These are phyloP conservation scores for Psilopogon haemacephalus DNA, from an alignment of 2,113 vertebrate genomes.

Conservation along the genomic window DNA sequence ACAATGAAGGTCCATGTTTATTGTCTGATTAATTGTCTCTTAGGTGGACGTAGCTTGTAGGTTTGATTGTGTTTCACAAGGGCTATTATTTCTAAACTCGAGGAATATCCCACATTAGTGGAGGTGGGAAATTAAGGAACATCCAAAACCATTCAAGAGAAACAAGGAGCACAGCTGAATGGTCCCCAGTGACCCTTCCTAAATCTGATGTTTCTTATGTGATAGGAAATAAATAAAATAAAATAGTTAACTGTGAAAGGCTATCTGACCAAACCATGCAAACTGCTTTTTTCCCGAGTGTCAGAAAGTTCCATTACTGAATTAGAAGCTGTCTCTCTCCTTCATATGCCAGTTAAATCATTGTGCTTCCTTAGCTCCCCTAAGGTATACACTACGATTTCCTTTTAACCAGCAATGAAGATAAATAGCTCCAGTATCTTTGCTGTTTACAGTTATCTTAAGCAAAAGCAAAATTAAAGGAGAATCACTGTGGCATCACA, in stretches of 20 bases:
- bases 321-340: conserved; percentile 39
- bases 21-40: background rate
- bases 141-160: background rate
- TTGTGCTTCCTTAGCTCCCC: conserved; percentile 17
- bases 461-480: conserved; percentile 34
- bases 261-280: background rate
- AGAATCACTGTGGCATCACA: background rate
- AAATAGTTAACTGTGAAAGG: background rate
- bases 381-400: background rate
- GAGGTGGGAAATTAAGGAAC: background rate
- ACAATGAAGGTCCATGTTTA: background rate
- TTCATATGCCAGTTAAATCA: conserved; percentile 25
- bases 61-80: background rate
- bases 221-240: background rate
- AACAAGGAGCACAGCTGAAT: background rate
- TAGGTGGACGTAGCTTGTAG: background rate
- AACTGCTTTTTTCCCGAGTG: background rate
- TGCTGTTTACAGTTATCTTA: conserved; percentile 36
- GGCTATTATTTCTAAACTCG: background rate
- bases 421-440: conserved; percentile 26
- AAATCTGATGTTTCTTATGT: background rate
- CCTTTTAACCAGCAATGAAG: conserved; percentile 37
- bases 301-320: conserved; percentile 34
- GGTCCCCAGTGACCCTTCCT: background rate
- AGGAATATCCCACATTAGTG: background rate